phyloP scores from a whole-genome alignment of 2,797 vertebrate genomes.

The Microcaecilia unicolor region DNA sequence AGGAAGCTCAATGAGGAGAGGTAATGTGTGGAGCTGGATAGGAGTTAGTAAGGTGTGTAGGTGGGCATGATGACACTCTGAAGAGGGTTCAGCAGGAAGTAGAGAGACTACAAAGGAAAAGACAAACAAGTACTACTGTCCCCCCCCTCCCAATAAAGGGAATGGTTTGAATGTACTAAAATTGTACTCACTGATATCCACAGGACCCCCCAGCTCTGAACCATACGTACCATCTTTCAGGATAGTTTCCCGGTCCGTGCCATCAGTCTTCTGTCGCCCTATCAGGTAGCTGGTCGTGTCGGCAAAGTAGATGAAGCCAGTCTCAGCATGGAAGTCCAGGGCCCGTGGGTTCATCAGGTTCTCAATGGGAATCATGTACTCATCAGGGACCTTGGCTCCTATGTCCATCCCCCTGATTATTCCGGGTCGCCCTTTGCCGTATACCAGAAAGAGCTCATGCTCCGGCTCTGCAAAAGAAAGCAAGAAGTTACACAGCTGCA shows the following conservation, averaged over 20 bases:
- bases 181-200: neutral
- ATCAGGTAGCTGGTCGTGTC: conserved; percentile 95
- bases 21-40: too few relatives aligned
- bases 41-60: too few relatives aligned
- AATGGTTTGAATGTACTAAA: too few relatives aligned
- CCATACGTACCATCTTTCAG: conserved; percentile 75
- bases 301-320: conserved; percentile 90
- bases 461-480: conserved; percentile 70
- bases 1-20: too few relatives aligned
- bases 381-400: conserved; percentile 84
- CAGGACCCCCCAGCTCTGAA: fast-evolving
- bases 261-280: conserved; percentile 92
- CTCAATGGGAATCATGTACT: conserved; percentile 97
- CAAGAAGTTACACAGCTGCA: neutral
- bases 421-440: conserved; percentile 88
- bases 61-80: too few relatives aligned
- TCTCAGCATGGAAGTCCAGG: conserved; percentile 86
- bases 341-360: conserved; percentile 95
- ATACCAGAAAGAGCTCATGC: conserved; percentile 90
- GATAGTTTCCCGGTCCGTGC: conserved; percentile 84
- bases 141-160: neutral
- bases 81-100: too few relatives aligned
- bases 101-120: too few relatives aligned
- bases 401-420: conserved; percentile 96
- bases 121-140: neutral